These are phyloP conservation scores for Redunca redunca DNA, from an alignment of 2,113 vertebrate species.

Conservation along the genomic window DNA sequence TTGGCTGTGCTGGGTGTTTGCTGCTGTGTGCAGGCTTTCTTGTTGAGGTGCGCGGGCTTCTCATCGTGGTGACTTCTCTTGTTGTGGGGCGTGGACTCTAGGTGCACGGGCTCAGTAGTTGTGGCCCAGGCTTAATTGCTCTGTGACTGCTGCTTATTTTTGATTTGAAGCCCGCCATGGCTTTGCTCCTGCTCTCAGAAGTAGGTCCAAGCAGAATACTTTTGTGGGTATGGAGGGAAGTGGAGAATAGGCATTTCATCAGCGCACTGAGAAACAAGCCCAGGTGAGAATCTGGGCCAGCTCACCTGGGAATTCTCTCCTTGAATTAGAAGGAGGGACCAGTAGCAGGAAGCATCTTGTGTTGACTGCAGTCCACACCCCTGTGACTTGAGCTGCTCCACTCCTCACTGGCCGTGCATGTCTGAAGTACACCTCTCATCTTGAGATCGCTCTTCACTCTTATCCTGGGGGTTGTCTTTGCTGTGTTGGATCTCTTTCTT, in stretches of 20 bases:
- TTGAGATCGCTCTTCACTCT: background rate
- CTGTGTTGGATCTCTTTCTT: background rate
- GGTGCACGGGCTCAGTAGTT: background rate
- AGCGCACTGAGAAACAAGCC: background rate
- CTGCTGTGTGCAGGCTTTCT: background rate
- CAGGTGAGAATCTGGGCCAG: background rate
- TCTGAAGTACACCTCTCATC: background rate
- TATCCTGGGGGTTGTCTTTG: background rate
- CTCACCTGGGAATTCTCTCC: background rate
- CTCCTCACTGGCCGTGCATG: too few species aligned
- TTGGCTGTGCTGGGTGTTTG: background rate
- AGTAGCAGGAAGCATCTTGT: background rate
- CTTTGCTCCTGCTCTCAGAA: background rate
- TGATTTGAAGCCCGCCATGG: background rate
- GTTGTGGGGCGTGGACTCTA: background rate
- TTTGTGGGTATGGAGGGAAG: background rate
- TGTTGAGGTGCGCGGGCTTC: fast-evolving
- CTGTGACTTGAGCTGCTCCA: background rate
- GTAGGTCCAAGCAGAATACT: background rate
- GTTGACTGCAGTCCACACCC: background rate
- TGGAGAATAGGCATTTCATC: background rate
- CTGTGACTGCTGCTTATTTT: background rate
- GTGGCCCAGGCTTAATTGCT: background rate
- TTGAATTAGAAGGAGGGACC: background rate
- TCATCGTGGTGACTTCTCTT: background rate